A percentile compares a stretch with the other conserved stretches of the same genome.
Conservation (phyloP, 2,113 vertebrate genomes). For the Sceloporus undulatus region DNA sequence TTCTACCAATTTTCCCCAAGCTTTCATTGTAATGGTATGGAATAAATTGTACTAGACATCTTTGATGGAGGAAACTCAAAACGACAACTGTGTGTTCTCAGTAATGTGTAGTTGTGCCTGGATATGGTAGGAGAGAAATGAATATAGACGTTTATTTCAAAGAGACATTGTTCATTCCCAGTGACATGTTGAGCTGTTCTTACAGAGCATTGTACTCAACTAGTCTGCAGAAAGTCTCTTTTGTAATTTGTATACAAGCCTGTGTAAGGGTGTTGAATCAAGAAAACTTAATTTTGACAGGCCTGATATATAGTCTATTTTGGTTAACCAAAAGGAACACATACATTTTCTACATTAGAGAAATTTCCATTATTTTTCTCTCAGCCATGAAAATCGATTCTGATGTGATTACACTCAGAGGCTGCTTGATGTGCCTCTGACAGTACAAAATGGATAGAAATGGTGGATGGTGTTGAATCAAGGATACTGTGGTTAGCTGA, state of each 20-base stretch:
- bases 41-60: neutral
- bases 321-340: constrained; percentile 99
- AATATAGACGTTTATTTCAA: constrained; percentile 48
- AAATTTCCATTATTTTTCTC: constrained; percentile 98
- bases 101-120: neutral
- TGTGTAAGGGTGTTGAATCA: constrained; percentile 75
- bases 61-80: neutral
- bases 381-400: constrained; percentile 99
- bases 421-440: constrained; percentile 88
- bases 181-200: constrained; percentile 36
- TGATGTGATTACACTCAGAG: constrained; percentile 95
- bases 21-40: too few species aligned
- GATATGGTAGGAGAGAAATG: neutral
- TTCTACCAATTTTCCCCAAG: too few species aligned
- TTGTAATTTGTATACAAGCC: constrained; percentile 77
- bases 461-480: constrained; percentile 79
- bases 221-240: constrained; percentile 38
- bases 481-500: constrained; percentile 77
- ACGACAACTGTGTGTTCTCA: neutral
- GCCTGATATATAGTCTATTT: constrained; percentile 96
- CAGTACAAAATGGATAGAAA: constrained; percentile 88
- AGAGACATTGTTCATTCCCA: constrained; percentile 51
- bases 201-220: constrained; percentile 54
- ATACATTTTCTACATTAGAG: constrained; percentile 98
- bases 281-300: constrained; percentile 91